A percentile compares a stretch with the other conserved stretches of the same genome.
phyloP scores from a whole-genome alignment of 2,797 vertebrate genomes.

The Chaetodon trifasciatus region DNA sequence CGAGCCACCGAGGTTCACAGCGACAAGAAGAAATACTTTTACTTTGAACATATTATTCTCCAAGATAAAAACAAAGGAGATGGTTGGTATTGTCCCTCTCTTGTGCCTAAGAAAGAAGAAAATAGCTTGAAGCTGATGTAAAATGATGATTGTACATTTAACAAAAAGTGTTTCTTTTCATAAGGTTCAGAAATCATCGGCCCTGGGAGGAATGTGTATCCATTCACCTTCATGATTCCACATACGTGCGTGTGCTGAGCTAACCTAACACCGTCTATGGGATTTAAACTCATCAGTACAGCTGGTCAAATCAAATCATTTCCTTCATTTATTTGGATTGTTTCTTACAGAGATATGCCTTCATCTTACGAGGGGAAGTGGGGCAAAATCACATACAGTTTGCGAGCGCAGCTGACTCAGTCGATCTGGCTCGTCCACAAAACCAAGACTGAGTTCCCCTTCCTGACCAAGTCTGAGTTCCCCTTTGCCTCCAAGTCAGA shows the following conservation, averaged over 20 bases:
- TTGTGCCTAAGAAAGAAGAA: neutral
- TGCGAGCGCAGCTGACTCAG: conserved; percentile 75
- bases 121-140: neutral
- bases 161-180: neutral
- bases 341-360: conserved; percentile 78
- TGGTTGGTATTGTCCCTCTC: conserved; percentile 64
- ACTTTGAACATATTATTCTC: conserved; percentile 79
- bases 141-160: neutral
- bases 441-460: conserved; percentile 77
- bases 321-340: neutral
- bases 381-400: conserved; percentile 76
- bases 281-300: neutral
- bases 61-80: conserved; percentile 84
- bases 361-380: conserved; percentile 81
- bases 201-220: conserved; percentile 74
- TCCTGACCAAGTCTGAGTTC: conserved; percentile 78
- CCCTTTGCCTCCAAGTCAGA: conserved; percentile 82
- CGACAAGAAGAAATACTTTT: conserved; percentile 79
- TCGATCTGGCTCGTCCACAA: conserved; percentile 81
- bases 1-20: conserved; percentile 25
- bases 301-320: neutral
- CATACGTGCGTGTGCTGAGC: conserved; percentile 58
- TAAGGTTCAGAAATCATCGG: conserved; percentile 79
- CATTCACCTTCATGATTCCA: conserved; percentile 81
- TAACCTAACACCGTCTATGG: neutral